Percentiles rank a stretch among this genome's conserved stretches.
phyloP scores from a whole-genome alignment of 2,888 invertebrate genomes.

The Poecilus cupreus region DNA sequence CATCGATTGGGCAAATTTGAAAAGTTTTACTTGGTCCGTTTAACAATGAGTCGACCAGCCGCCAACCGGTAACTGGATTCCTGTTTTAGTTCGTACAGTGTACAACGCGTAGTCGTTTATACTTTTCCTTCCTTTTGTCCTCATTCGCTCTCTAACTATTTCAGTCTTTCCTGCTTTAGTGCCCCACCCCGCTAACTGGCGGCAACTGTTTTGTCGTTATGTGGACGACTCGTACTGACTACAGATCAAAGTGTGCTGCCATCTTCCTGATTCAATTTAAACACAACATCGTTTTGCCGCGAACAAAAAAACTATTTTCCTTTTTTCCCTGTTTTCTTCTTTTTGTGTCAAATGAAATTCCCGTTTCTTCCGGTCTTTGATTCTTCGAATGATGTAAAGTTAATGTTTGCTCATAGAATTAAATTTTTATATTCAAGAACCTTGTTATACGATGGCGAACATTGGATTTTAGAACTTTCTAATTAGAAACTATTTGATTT shows the following conservation, averaged over 20 bases:
- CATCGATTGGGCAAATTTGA: slow-evolving; percentile 38
- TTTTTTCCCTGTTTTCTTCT: slow-evolving; percentile 33
- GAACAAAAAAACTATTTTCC: slow-evolving; percentile 50
- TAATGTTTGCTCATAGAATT: not conserved
- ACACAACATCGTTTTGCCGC: slow-evolving; percentile 47
- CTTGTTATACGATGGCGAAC: not conserved
- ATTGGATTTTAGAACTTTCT: not conserved
- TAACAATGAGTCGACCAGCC: slow-evolving; percentile 16
- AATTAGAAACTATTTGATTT: not conserved
- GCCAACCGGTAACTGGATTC: slow-evolving; percentile 26
- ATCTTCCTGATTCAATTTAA: slow-evolving; percentile 54
- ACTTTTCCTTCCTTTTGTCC: slow-evolving; percentile 38
- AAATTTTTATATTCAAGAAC: not conserved
- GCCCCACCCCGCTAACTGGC: slow-evolving; percentile 34
- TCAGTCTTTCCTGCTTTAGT: not conserved
- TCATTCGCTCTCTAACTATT: slow-evolving; percentile 34
- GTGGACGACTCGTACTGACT: slow-evolving; percentile 42
- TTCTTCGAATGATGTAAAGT: not conserved
- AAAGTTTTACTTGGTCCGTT: slow-evolving; percentile 44
- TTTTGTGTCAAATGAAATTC: slow-evolving; percentile 32
- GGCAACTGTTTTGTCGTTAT: slow-evolving; percentile 55
- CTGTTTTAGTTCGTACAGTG: slow-evolving; percentile 38
- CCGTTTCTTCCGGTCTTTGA: slow-evolving; percentile 13
- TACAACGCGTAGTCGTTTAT: slow-evolving; percentile 34
- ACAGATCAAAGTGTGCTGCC: slow-evolving; percentile 55